These are phyloP conservation scores for Melanotaenia duboulayi DNA, from an alignment of 2,113 vertebrate genomes.

Conservation along the genomic window DNA sequence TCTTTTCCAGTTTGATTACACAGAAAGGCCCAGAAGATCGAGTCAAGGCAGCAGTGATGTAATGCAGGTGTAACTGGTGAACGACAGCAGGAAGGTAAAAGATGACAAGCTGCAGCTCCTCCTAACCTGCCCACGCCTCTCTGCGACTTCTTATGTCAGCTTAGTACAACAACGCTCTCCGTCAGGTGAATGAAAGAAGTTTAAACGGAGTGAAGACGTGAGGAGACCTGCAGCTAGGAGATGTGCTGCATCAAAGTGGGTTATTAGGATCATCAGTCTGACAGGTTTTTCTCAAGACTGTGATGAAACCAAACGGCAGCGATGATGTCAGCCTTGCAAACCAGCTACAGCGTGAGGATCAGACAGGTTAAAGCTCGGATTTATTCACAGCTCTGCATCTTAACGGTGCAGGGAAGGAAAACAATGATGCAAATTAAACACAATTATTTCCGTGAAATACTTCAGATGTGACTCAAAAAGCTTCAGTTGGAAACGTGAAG, in stretches of 20 bases:
- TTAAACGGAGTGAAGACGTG: background rate
- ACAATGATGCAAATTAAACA: no score
- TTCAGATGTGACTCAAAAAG: no score
- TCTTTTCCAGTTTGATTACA: background rate
- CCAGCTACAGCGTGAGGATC: background rate
- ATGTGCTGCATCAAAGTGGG: background rate
- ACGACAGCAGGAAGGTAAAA: slow-evolving; percentile 12
- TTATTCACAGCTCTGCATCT: no score
- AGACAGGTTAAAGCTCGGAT: no score
- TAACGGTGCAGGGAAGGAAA: no score
- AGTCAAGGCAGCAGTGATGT: slow-evolving; percentile 31
- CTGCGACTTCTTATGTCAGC: slow-evolving; percentile 7
- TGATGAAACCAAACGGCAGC: slow-evolving; percentile 3
- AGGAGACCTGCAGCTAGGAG: background rate
- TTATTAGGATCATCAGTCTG: background rate
- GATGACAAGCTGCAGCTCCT: slow-evolving; percentile 23
- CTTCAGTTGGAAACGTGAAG: no score
- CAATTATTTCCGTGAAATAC: no score
- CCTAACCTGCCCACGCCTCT: background rate
- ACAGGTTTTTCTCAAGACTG: background rate
- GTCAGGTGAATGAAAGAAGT: background rate
- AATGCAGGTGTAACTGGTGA: slow-evolving; percentile 38
- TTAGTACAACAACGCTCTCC: background rate
- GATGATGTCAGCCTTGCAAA: background rate
- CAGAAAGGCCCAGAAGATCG: slow-evolving; percentile 3